Evolutionary conservation across 1,140 invertebrate genomes (phyloP).

Genomic region (Euborellia annulipes): DNA sequence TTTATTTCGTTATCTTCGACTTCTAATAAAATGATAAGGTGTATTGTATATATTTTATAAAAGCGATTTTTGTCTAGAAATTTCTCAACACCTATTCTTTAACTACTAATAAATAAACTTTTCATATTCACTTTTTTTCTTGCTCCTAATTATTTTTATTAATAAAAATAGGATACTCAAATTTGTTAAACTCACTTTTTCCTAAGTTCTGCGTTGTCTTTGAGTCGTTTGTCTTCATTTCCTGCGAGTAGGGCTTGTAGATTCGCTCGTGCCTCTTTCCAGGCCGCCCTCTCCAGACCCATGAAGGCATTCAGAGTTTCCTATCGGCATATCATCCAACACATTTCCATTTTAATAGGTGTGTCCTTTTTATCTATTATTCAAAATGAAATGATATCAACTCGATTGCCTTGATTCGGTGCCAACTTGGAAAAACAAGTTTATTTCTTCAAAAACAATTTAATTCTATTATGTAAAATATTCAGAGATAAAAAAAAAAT

Average conservation of each 20-base stretch:
- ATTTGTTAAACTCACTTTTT: constrained; percentile 30
- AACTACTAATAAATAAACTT: not conserved
- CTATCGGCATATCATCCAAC: too few relatives aligned
- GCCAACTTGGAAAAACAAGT: too few relatives aligned
- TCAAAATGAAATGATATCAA: too few relatives aligned
- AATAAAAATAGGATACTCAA: constrained; percentile 6
- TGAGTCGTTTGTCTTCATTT: constrained; percentile 40
- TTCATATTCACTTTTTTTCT: not conserved
- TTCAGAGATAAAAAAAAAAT: too few relatives aligned
- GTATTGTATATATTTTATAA: not conserved
- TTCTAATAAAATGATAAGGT: not conserved
- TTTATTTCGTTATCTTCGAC: too few relatives aligned
- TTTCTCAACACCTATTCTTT: not conserved
- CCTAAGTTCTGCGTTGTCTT: constrained; percentile 42
- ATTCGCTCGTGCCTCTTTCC: constrained; percentile 66
- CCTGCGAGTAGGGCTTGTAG: constrained; percentile 55
- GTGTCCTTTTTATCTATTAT: too few relatives aligned
- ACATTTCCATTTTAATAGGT: too few relatives aligned
- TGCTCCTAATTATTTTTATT: not conserved
- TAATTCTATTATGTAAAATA: too few relatives aligned
- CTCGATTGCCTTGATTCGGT: too few relatives aligned
- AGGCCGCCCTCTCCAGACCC: constrained; percentile 60
- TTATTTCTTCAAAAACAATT: too few relatives aligned
- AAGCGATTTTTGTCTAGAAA: not conserved
- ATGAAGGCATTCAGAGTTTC: constrained; percentile 80